Percentiles rank a stretch among this genome's conserved stretches.
Evolutionary conservation across 2,888 invertebrate genomes (phyloP).

Genomic region (Atrina japonica): DNA sequence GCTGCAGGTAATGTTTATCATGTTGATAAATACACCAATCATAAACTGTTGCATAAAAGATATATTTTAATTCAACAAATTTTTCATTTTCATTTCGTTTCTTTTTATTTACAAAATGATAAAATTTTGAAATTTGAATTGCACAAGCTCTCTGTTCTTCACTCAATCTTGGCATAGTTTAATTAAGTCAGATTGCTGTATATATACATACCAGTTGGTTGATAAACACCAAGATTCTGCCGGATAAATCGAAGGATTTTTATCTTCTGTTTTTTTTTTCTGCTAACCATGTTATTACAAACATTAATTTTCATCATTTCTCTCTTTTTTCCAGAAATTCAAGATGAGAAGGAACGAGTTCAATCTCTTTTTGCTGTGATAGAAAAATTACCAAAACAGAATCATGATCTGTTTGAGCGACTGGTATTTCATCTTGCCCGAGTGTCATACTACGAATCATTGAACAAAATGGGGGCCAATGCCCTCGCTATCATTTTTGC

Average conservation of each 20-base stretch:
- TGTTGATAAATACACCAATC: not conserved
- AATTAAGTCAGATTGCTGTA: no score
- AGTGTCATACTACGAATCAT: slow-evolving; percentile 91
- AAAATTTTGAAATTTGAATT: no score
- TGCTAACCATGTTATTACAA: no score
- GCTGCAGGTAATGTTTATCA: slow-evolving; percentile 84
- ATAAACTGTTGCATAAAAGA: not conserved
- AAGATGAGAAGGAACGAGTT: slow-evolving; percentile 90
- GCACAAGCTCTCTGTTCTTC: no score
- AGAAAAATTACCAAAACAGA: slow-evolving; percentile 92
- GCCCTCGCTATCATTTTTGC: slow-evolving; percentile 96
- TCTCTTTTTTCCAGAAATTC: slow-evolving; percentile 84
- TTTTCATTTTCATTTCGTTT: not conserved
- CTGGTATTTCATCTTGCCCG: slow-evolving; percentile 95
- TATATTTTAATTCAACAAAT: no score
- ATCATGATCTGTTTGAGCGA: slow-evolving; percentile 94
- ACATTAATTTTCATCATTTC: not conserved
- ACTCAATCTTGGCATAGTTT: no score
- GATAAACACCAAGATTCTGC: no score
- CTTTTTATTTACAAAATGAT: no score
- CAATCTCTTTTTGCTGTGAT: slow-evolving; percentile 92
- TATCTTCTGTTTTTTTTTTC: no score
- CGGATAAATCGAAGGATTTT: not conserved
- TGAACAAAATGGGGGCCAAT: slow-evolving; percentile 95
- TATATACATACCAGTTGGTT: no score